Base-by-base conservation (phyloP, 1,140 invertebrate genomes). In the Drosophila sucinea region DNA sequence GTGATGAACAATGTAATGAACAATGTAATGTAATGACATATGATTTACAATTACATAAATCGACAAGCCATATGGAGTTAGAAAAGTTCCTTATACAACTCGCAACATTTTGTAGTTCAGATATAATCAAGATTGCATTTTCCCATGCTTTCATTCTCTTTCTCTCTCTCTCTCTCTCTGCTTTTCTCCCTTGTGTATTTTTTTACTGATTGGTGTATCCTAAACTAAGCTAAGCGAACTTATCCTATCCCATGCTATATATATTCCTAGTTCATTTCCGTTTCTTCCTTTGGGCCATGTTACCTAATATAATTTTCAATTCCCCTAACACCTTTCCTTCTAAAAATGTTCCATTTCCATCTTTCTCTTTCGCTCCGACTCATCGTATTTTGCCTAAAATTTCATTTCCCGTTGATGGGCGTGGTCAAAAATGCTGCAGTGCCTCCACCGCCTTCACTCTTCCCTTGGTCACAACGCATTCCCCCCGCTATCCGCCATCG, bases 371-470 rank as follows among this genome's bases (percentile, higher is more conserved):
- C n/a, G 2, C 38, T 4, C 8, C 65, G 4, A 10, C 40, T 41
- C 3, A 4, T 38, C 35, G 35, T 38, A 7, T 8, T 25, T 51
- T 67, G 65, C 65, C 75, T 61, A 63, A 87, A 86, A 86, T 71
- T 86, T 79, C 55, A 81, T 85, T 82, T 85, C 82, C 82, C 78
- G 8, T 41, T 8, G 40, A 40, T 72, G 73, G 83, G 83, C 84
- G 84, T 89, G 83, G 80, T 66, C 33, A 30, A 73, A 71, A 81
- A 67, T 87, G 74, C 84, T 89, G 84, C 83, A 86, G 79, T 82
- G 54, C n/a, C 56, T 32, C 66, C 38, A 11, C 25, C 17, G n/a
- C 6, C 29, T 4, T 0, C 11, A 0, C 8, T 1, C 30, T 23
- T 17, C 10, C 57, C 35, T 7, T 38, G 35, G 8, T 38, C 2